Conservation (phyloP, 2,888 invertebrate species). For the Eupithecia inturbata region DNA sequence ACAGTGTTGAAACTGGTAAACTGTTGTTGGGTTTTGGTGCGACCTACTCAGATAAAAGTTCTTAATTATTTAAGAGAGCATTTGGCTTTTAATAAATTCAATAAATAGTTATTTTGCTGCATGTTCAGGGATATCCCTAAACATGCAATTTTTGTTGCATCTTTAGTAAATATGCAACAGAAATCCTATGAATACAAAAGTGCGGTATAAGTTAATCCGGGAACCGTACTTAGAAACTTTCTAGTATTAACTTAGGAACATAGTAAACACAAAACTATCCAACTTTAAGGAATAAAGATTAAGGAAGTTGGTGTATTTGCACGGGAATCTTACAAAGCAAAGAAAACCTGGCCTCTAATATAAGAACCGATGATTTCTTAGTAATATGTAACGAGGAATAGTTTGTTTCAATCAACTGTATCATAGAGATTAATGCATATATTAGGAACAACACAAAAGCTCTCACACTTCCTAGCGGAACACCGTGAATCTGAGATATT, state of each 20-base stretch:
- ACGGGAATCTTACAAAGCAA: constrained; percentile 42
- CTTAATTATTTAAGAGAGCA: not conserved
- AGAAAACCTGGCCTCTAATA: constrained; percentile 17
- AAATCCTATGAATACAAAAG: constrained; percentile 4
- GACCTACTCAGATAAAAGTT: not conserved
- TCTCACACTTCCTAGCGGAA: not conserved
- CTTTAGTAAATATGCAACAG: not conserved
- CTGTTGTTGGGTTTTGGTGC: not conserved
- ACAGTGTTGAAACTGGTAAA: constrained; percentile 8
- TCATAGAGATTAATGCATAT: not conserved
- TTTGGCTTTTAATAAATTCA: constrained; percentile 6
- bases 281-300: constrained; percentile 44
- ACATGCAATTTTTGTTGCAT: not conserved
- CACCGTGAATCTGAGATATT: not conserved
- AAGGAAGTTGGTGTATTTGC: constrained; percentile 44
- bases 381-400: not conserved
- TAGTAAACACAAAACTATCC: constrained; percentile 42
- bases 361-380: not conserved
- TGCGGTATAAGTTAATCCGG: constrained; percentile 21
- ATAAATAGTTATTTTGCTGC: too few relatives aligned
- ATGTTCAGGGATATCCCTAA: too few relatives aligned
- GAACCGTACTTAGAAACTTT: constrained; percentile 37
- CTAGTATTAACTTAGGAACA: constrained; percentile 47
- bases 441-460: not conserved
- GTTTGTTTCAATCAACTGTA: not conserved